phyloP scores from a whole-genome alignment of 1,140 invertebrate species.

The Bombus balteatus region DNA sequence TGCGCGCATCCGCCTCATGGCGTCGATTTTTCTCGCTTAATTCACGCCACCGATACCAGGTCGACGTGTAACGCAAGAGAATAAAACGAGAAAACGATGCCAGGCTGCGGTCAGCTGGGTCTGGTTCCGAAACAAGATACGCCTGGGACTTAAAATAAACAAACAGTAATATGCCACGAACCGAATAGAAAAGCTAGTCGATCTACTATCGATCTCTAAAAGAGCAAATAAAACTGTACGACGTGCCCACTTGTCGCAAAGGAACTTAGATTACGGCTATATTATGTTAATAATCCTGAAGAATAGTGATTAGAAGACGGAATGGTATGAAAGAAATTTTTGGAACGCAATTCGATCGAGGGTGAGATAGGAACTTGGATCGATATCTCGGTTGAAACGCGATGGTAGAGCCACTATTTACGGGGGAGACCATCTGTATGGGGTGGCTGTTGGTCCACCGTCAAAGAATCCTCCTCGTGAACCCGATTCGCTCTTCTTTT shows the following conservation, averaged over 20 bases:
- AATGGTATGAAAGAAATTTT: slow-evolving; percentile 1
- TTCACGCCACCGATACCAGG: slow-evolving; percentile 33
- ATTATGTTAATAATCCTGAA: background rate
- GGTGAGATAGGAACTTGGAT: slow-evolving; percentile 10
- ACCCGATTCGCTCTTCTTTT: background rate
- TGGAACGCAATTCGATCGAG: slow-evolving; percentile 17
- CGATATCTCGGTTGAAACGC: slow-evolving; percentile 20
- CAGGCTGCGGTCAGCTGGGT: slow-evolving; percentile 79
- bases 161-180: slow-evolving; percentile 71
- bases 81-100: slow-evolving; percentile 79
- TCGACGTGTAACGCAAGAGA: slow-evolving; percentile 59
- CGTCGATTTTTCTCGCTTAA: slow-evolving; percentile 57
- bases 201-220: slow-evolving; percentile 38
- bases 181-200: slow-evolving; percentile 56
- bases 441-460: slow-evolving; percentile 12
- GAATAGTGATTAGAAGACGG: no score
- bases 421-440: slow-evolving; percentile 20
- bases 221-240: background rate
- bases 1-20: background rate
- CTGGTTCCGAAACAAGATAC: slow-evolving; percentile 81
- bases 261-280: background rate
- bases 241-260: background rate
- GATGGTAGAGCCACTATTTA: background rate
- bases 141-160: slow-evolving; percentile 81
- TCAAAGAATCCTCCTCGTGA: background rate